A percentile compares a stretch with the other conserved stretches of the same genome.
These are phyloP conservation scores for Stichodactyla mertensii DNA, from an alignment of 64 coral and sea anemone species.

Conservation along the genomic window DNA sequence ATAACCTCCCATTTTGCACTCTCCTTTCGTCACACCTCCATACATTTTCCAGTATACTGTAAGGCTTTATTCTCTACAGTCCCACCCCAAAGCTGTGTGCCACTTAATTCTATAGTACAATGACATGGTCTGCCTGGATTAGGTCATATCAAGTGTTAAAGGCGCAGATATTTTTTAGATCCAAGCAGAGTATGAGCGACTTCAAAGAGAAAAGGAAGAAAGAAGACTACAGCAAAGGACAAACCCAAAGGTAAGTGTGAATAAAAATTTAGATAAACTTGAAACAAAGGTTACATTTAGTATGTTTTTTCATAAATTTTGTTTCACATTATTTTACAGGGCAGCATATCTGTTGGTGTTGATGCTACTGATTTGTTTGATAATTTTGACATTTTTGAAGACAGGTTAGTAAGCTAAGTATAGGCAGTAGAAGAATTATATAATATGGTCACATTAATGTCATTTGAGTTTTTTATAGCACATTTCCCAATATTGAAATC, in stretches of 20 bases:
- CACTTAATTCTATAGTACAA: too few species aligned
- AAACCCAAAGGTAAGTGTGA: slow-evolving; percentile 66
- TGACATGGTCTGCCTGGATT: too few species aligned
- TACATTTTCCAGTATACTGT: too few species aligned
- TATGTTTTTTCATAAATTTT: background rate
- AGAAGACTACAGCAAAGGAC: slow-evolving; percentile 78
- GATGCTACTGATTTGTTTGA: slow-evolving; percentile 96
- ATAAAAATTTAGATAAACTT: too few species aligned
- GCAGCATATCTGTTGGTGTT: slow-evolving; percentile 71
- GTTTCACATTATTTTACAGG: slow-evolving; percentile 35
- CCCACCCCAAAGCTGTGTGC: too few species aligned
- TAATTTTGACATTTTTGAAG: slow-evolving; percentile 68
- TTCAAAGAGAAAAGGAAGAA: slow-evolving; percentile 92
- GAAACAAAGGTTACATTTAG: background rate
- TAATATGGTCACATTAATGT: slow-evolving; percentile 30
- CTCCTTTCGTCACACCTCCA: too few species aligned
- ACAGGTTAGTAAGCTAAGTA: slow-evolving; percentile 42
- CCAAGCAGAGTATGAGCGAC: slow-evolving; percentile 93
- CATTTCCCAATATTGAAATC: slow-evolving; percentile 89
- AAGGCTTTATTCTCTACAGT: too few species aligned
- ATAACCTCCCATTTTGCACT: too few species aligned
- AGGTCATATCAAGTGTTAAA: too few species aligned
- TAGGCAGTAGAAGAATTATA: background rate
- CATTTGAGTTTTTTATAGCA: slow-evolving; percentile 32
- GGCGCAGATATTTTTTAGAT: slow-evolving; percentile 27